These are phyloP conservation scores for Paralichthys olivaceus DNA, from an alignment of 2,113 vertebrate species.

Conservation along the genomic window DNA sequence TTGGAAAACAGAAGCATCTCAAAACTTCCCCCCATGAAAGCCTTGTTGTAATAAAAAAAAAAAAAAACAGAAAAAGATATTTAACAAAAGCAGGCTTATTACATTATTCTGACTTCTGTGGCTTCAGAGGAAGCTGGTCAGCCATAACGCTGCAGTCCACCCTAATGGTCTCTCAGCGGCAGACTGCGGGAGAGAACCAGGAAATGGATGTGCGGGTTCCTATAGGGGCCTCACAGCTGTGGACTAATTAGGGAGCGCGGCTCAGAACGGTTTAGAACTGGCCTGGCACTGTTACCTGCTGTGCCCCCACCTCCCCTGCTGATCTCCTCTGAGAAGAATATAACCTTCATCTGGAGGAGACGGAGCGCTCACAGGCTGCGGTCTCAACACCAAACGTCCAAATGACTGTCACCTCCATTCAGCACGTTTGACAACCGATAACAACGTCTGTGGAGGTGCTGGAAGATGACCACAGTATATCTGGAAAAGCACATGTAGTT, in stretches of 20 bases:
- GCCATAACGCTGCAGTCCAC: constrained; percentile 12
- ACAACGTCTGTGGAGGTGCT: constrained; percentile 6
- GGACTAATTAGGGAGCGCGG: constrained; percentile 66
- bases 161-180: constrained; percentile 50
- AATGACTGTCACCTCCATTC: constrained; percentile 26
- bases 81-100: constrained; percentile 31
- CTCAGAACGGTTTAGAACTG: constrained; percentile 19
- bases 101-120: constrained; percentile 14
- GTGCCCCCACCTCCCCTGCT: constrained; percentile 42
- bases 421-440: constrained; percentile 14
- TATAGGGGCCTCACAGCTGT: constrained; percentile 67
- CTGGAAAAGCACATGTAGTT: no score
- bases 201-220: constrained; percentile 53
- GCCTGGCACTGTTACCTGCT: constrained; percentile 57
- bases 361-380: neutral
- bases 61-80: neutral
- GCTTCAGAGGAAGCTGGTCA: constrained; percentile 31
- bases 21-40: constrained; percentile 5
- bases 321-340: constrained; percentile 51
- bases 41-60: no score
- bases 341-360: constrained; percentile 65
- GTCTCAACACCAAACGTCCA: constrained; percentile 25
- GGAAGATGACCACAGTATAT: no score
- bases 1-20: neutral
- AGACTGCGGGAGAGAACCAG: constrained; percentile 32